Evolutionary conservation across 2,113 vertebrate species (phyloP).

Genomic region (Limnothrissa miodon): DNA sequence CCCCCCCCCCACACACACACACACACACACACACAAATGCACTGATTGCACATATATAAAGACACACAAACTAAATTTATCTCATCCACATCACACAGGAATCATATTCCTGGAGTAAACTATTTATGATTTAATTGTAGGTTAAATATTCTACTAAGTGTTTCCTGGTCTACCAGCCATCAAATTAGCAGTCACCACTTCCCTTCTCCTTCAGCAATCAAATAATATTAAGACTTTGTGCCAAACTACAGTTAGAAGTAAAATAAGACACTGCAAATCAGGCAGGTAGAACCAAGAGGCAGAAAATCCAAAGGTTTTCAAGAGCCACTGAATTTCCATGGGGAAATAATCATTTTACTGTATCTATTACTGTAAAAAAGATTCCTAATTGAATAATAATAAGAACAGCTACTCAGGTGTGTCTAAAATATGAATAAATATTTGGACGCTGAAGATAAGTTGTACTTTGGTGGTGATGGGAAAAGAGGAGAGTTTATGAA

Average conservation of each 20-base stretch:
- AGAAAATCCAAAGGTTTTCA: background rate
- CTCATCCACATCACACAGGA: too few relatives aligned
- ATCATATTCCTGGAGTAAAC: background rate
- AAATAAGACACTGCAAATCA: background rate
- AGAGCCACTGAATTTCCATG: background rate
- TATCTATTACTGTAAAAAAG: background rate
- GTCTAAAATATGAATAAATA: conserved; percentile 6
- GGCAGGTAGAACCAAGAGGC: background rate
- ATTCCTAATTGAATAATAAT: conserved; percentile 5
- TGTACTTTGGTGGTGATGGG: background rate
- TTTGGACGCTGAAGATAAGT: background rate
- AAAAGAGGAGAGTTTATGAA: background rate
- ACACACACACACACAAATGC: background rate
- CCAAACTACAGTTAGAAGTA: background rate
- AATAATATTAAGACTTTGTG: background rate
- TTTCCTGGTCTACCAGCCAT: background rate
- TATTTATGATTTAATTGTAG: background rate
- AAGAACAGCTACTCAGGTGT: conserved; percentile 9
- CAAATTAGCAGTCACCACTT: background rate
- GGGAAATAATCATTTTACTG: background rate
- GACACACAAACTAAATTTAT: background rate
- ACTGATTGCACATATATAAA: background rate
- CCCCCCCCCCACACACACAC: background rate
- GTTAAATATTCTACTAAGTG: too few relatives aligned
- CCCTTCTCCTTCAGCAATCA: background rate